Evolutionary conservation across 2,797 vertebrate genomes (phyloP).

Genomic region (Xenops minutus): DNA sequence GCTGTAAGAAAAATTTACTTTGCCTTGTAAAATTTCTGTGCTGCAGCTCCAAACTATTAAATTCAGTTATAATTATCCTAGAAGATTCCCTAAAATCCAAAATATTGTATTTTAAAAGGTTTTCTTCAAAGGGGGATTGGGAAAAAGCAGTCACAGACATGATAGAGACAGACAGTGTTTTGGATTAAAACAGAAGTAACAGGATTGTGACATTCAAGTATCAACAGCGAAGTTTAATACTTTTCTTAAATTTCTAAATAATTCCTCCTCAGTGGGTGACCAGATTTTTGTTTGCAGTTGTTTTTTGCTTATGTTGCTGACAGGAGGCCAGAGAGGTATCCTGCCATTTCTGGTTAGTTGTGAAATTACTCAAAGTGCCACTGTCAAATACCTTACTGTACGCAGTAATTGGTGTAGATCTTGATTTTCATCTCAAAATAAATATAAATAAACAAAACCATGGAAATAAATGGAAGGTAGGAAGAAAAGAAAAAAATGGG

Average conservation of each 20-base stretch:
- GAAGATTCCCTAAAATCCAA: neutral
- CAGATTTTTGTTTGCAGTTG: neutral
- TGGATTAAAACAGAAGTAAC: neutral
- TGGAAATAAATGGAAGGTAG: neutral
- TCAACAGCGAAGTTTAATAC: neutral
- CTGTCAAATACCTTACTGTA: neutral
- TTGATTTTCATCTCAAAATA: slow-evolving; percentile 1
- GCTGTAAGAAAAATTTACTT: slow-evolving; percentile 31
- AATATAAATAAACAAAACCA: neutral
- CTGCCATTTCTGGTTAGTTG: neutral
- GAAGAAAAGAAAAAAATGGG: neutral
- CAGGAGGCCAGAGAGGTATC: neutral
- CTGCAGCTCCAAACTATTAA: neutral
- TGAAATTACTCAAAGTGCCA: neutral
- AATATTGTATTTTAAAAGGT: neutral
- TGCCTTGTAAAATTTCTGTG: slow-evolving; percentile 22
- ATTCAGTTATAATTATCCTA: neutral
- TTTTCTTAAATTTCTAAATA: neutral
- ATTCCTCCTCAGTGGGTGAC: neutral
- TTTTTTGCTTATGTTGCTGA: neutral
- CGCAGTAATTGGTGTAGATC: neutral
- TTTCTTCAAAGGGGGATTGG: neutral
- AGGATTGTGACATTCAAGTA: neutral
- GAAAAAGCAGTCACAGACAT: neutral
- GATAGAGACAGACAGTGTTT: neutral